Evolutionary conservation across 1,140 invertebrate genomes (phyloP).

Genomic region (Colletes gigas): DNA sequence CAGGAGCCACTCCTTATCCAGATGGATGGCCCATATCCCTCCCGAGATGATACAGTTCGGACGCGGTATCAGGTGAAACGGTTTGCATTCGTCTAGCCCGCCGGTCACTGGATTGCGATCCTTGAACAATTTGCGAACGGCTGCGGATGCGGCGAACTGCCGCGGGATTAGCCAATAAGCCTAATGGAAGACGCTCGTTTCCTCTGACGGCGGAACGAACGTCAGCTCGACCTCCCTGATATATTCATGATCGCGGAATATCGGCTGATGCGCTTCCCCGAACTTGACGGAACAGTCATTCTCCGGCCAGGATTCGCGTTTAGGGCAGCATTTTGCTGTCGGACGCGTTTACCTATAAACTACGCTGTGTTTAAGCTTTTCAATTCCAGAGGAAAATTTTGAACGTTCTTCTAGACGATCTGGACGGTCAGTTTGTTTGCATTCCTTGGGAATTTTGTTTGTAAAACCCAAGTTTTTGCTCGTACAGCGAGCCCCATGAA

Average conservation of each 20-base stretch:
- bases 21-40: conserved; percentile 39
- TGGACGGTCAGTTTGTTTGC: too few relatives aligned
- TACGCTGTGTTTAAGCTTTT: too few relatives aligned
- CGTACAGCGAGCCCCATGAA: too few relatives aligned
- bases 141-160: conserved; percentile 40
- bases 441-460: too few relatives aligned
- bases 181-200: conserved; percentile 65
- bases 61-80: conserved; percentile 56
- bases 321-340: too few relatives aligned
- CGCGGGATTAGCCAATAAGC: conserved; percentile 62
- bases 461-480: too few relatives aligned
- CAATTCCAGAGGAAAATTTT: too few relatives aligned
- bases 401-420: too few relatives aligned
- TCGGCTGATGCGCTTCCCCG: conserved; percentile 2
- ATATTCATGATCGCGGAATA: conserved; percentile 48
- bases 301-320: neutral
- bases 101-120: conserved; percentile 44
- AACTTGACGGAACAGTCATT: neutral
- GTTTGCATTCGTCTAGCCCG: conserved; percentile 63
- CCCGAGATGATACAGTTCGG: conserved; percentile 34
- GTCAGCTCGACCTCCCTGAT: conserved; percentile 12
- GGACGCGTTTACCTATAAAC: too few relatives aligned
- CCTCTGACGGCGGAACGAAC: conserved; percentile 40
- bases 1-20: conserved; percentile 63
- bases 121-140: conserved; percentile 57